These are phyloP conservation scores for Sandelia bainsii DNA, from an alignment of 2,797 vertebrate genomes.

Conservation along the genomic window DNA sequence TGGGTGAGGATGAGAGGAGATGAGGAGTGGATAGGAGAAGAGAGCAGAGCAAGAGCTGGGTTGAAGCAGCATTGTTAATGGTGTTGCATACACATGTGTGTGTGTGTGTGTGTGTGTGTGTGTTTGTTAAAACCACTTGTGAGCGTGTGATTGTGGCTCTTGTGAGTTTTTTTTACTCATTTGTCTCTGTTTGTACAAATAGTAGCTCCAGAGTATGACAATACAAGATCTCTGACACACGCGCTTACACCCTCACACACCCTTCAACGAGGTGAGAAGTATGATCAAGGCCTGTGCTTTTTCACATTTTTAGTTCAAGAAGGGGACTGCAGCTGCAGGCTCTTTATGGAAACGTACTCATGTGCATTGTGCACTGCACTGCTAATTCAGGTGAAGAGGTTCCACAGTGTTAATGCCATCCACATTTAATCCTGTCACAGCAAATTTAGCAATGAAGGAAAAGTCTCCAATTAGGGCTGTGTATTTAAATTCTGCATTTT, in stretches of 20 bases:
- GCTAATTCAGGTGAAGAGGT: not conserved
- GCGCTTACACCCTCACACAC: constrained; percentile 24
- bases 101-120: constrained; percentile 31
- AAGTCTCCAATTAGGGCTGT: not conserved
- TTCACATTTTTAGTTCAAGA: constrained; percentile 35
- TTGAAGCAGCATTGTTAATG: constrained; percentile 19
- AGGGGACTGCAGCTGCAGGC: not conserved
- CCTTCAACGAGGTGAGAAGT: constrained; percentile 36
- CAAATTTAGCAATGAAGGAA: not conserved
- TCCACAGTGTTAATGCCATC: not conserved
- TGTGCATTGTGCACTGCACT: not conserved
- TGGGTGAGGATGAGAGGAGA: constrained; percentile 40
- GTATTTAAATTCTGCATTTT: not conserved
- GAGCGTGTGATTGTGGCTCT: constrained; percentile 36
- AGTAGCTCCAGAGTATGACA: constrained; percentile 19
- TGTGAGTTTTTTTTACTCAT: constrained; percentile 15
- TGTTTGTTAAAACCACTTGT: constrained; percentile 42
- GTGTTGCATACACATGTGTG: constrained; percentile 5
- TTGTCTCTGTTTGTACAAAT: constrained; percentile 44
- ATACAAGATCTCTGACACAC: constrained; percentile 26
- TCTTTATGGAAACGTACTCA: not conserved
- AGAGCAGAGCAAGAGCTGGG: constrained; percentile 30
- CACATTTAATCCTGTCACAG: not conserved
- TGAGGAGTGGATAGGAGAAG: constrained; percentile 38
- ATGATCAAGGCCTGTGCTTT: constrained; percentile 5